Conservation (phyloP, 1,140 invertebrate genomes). For the Heliconius eleuchia region DNA sequence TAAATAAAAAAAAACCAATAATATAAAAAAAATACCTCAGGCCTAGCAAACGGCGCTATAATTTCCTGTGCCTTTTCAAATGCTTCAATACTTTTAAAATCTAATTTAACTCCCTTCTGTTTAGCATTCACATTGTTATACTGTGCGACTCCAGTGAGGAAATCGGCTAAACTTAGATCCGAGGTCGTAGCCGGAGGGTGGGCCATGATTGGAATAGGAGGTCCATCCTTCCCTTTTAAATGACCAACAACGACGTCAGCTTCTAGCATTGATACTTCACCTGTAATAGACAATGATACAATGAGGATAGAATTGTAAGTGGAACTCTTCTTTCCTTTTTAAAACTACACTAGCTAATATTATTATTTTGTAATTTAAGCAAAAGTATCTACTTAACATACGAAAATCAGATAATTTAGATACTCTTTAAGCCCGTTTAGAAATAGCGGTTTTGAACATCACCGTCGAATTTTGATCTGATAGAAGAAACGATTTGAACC, state of each 20-base stretch:
- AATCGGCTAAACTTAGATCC: slow-evolving; percentile 89
- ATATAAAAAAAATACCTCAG: slow-evolving; percentile 50
- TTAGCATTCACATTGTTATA: slow-evolving; percentile 73
- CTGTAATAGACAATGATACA: slow-evolving; percentile 58
- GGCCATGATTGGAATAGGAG: slow-evolving; percentile 90
- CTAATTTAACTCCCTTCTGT: slow-evolving; percentile 89
- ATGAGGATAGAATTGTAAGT: neutral
- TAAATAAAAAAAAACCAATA: neutral
- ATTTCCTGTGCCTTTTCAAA: slow-evolving; percentile 85
- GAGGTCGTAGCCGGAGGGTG: slow-evolving; percentile 89
- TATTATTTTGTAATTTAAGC: too few relatives aligned
- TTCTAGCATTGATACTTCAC: slow-evolving; percentile 90
- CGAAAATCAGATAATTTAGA: too few relatives aligned
- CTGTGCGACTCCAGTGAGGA: slow-evolving; percentile 83
- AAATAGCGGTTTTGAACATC: too few relatives aligned
- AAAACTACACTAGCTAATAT: too few relatives aligned
- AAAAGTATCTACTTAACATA: too few relatives aligned
- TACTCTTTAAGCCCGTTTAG: too few relatives aligned
- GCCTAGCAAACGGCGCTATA: slow-evolving; percentile 62
- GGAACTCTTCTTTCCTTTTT: too few relatives aligned
- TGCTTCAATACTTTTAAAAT: slow-evolving; percentile 92
- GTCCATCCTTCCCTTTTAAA: slow-evolving; percentile 73
- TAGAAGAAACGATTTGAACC: too few relatives aligned
- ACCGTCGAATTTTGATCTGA: too few relatives aligned
- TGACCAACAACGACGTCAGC: slow-evolving; percentile 91